Conservation (phyloP, 2,888 invertebrate species). For the Ditylenchus weischeri region DNA sequence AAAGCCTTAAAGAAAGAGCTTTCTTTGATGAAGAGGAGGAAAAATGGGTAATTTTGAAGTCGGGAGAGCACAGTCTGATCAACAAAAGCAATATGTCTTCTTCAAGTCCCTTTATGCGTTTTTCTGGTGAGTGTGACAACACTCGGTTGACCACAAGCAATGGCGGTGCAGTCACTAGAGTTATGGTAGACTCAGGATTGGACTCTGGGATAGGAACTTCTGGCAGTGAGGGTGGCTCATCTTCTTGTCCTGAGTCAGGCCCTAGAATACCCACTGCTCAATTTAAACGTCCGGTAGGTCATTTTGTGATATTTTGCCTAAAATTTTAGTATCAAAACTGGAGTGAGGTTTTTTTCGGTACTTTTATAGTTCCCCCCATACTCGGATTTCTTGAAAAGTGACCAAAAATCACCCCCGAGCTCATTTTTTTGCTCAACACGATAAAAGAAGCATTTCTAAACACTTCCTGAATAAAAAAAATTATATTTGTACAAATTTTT, state of each 20-base stretch:
- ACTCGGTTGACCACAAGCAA: not conserved
- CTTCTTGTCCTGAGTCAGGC: not conserved
- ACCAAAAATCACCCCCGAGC: no score
- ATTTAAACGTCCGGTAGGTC: constrained; percentile 20
- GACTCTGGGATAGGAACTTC: constrained; percentile 11
- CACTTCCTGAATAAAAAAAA: no score
- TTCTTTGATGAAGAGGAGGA: constrained; percentile 80
- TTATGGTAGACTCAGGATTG: constrained; percentile 41
- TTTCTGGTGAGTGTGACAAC: constrained; percentile 11
- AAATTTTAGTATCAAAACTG: no score
- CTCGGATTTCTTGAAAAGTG: no score
- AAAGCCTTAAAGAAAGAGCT: constrained; percentile 69
- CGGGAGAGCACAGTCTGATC: constrained; percentile 17
- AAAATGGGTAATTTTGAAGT: constrained; percentile 66
- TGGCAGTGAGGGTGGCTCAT: constrained; percentile 14
- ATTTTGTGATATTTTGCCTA: not conserved
- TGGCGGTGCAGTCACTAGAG: not conserved
- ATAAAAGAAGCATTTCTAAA: no score
- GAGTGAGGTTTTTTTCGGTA: no score
- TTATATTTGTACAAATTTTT: no score
- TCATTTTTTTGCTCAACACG: no score
- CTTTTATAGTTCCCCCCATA: no score
- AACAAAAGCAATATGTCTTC: not conserved
- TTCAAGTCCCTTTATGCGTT: constrained; percentile 8
- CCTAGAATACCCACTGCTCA: constrained; percentile 7